These are phyloP conservation scores for Willowsia nigromaculata DNA, from an alignment of 2,888 invertebrate species.

Conservation along the genomic window DNA sequence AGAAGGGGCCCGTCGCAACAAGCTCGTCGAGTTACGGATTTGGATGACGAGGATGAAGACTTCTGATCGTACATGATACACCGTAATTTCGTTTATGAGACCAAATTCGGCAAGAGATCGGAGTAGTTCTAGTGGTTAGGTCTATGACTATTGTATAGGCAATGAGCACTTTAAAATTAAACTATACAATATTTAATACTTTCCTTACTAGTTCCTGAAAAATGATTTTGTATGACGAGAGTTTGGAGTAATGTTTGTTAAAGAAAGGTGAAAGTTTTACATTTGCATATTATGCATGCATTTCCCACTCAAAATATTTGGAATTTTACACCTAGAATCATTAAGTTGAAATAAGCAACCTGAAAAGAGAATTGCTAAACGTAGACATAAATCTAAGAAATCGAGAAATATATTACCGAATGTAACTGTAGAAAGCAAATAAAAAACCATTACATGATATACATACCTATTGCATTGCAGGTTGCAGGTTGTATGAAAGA, in stretches of 20 bases:
- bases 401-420: not conserved
- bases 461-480: too few relatives aligned
- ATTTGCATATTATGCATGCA: not conserved
- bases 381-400: not conserved
- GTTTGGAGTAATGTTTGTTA: not conserved
- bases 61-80: slow-evolving; percentile 60
- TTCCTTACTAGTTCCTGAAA: not conserved
- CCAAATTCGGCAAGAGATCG: slow-evolving; percentile 29
- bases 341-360: not conserved
- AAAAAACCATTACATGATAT: too few relatives aligned
- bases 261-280: not conserved
- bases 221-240: not conserved
- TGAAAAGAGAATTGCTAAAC: slow-evolving; percentile 28
- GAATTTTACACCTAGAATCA: not conserved
- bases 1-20: slow-evolving; percentile 53
- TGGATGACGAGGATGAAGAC: slow-evolving; percentile 51
- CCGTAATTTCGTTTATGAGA: slow-evolving; percentile 47
- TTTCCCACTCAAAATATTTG: not conserved
- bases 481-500: too few relatives aligned
- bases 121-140: not conserved
- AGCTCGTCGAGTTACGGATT: slow-evolving; percentile 33
- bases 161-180: not conserved
- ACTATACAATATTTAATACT: not conserved
- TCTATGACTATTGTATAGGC: not conserved
- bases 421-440: not conserved